Base-by-base conservation (phyloP, 2,113 vertebrate genomes). In the Symphodus melops region DNA sequence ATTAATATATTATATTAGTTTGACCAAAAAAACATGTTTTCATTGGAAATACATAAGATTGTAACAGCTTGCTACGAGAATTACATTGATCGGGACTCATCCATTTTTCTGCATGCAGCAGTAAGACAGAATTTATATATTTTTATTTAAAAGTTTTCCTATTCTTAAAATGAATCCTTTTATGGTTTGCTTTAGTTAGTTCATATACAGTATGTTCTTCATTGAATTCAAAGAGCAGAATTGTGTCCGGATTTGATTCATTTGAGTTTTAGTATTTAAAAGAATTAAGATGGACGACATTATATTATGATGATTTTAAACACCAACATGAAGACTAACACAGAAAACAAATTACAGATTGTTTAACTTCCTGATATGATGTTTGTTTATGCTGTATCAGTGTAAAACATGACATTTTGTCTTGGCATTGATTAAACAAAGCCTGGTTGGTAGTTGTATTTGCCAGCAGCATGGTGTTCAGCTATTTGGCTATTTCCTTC, bases 391-490 rank as follows among this genome's bases (percentile, higher is more conserved):
- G 51, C 52, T 82, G 68, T 68, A 72, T 54, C 66, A 68, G 74
- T 68, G 68, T 25, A 51, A 72, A 57, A 59, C 36, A 72, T 58
- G 37, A 49, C 75, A 63, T 59, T 60, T 19, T 61, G 14, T 75
- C 51, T 79, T 84, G 83, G 83, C 83, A 81, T 21, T 20, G 2
- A 9, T 52, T 63, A 49, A 53, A 64, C 55, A 33, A 72, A 81
- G 61, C 57, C 55, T 64, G 55, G 39, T 75, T 28, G n/a, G 25
- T 64, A 33, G 63, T 21, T 77, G 28, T 55, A 68, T 77, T 68
- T 82, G 74, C 81, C 77, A 86, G 39, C 61, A 83, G 53, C 76
- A 81, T 79, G 70, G 68, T 65, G 44, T 44, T 78, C 79, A 65
- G 68, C 72, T 65, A 39, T 62, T 62, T 79, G 51, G 66, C 12